phyloP scores from a whole-genome alignment of 2,888 invertebrate genomes.

The Thymelicus lineola region DNA sequence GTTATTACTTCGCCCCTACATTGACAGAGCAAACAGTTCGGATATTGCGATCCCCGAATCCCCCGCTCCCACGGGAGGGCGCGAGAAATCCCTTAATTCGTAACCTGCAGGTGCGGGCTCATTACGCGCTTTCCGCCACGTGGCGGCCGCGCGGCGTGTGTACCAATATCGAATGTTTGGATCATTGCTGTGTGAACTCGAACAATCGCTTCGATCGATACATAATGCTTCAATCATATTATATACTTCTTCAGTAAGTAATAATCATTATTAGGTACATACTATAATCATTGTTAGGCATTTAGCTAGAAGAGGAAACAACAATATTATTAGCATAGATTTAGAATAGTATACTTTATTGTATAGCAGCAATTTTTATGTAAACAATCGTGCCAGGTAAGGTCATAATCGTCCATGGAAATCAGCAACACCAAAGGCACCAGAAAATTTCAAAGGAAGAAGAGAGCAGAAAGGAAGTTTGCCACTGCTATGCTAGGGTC shows the following conservation, averaged over 20 bases:
- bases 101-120: constrained; percentile 81
- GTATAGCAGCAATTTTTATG: too few species aligned
- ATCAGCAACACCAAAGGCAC: too few species aligned
- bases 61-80: constrained; percentile 82
- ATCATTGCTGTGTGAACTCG: constrained; percentile 63
- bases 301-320: too few species aligned
- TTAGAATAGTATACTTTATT: too few species aligned
- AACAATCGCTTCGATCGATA: constrained; percentile 62
- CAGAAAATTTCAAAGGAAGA: too few species aligned
- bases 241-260: background rate
- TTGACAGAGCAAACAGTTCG: constrained; percentile 75
- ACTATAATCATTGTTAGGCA: too few species aligned
- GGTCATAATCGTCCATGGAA: too few species aligned
- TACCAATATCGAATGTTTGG: constrained; percentile 39
- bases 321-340: too few species aligned
- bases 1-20: constrained; percentile 67
- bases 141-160: constrained; percentile 69
- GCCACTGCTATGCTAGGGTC: too few species aligned
- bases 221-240: background rate
- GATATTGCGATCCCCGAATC: constrained; percentile 62
- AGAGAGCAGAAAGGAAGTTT: too few species aligned
- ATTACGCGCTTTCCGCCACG: constrained; percentile 80
- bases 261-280: too few species aligned
- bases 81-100: constrained; percentile 84
- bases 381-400: too few species aligned